phyloP scores from a whole-genome alignment of 2,888 invertebrate species.

The Pyrocoelia pectoralis region DNA sequence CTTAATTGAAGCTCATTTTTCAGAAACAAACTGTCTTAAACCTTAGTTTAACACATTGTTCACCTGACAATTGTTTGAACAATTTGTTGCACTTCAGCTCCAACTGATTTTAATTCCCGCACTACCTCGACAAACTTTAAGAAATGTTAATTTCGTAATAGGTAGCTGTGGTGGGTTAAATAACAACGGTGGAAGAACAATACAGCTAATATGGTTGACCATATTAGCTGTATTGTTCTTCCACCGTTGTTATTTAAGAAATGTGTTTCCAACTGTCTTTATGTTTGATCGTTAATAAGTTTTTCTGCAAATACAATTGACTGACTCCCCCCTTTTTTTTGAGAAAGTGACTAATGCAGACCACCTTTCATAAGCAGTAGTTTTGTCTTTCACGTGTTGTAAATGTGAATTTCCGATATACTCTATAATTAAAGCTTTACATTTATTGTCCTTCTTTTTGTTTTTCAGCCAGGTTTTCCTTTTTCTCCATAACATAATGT shows the following conservation, averaged over 20 bases:
- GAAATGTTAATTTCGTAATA: conserved; percentile 38
- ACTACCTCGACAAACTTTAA: conserved; percentile 40
- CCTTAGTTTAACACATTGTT: too few relatives aligned
- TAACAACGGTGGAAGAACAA: too few relatives aligned
- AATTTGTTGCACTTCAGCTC: conserved; percentile 41
- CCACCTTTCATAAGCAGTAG: conserved; percentile 43
- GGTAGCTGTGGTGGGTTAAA: too few relatives aligned
- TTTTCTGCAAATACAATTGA: conserved; percentile 42
- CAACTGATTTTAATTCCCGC: conserved; percentile 40
- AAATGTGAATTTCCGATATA: conserved; percentile 43
- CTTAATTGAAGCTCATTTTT: too few relatives aligned
- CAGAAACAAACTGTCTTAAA: too few relatives aligned
- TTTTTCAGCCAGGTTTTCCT: conserved; percentile 8
- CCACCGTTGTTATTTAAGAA: too few relatives aligned
- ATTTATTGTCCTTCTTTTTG: conserved; percentile 36
- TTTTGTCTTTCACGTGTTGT: conserved; percentile 44
- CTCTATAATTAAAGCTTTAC: conserved; percentile 42
- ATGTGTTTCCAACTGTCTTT: too few relatives aligned
- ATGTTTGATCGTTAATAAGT: conserved; percentile 41
- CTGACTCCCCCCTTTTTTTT: conserved; percentile 42
- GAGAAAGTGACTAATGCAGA: conserved; percentile 40
- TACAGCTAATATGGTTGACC: too few relatives aligned
- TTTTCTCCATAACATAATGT: conserved; percentile 22
- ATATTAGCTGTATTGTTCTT: too few relatives aligned
- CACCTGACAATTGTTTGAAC: too few relatives aligned